Conservation (phyloP, 2,888 invertebrate species). For the Ferdinandea cuprea region DNA sequence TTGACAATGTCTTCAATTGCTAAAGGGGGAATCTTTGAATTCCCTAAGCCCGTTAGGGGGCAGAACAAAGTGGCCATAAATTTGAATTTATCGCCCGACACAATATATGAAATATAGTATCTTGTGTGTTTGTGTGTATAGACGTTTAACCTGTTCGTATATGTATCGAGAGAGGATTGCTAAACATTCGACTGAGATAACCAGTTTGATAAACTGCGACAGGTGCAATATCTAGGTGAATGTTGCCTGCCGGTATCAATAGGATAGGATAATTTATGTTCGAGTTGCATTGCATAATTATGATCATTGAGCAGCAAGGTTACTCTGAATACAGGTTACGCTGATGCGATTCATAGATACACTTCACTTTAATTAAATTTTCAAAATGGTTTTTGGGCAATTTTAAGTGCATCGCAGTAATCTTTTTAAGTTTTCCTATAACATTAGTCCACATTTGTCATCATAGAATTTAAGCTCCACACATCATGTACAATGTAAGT, state of each 20-base stretch:
- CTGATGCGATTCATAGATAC: not conserved
- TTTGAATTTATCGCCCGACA: conserved; percentile 50
- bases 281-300: conserved; percentile 1
- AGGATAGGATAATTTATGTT: conserved; percentile 43
- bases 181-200: conserved; percentile 31
- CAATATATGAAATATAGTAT: not conserved
- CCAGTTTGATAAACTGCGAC: conserved; percentile 44
- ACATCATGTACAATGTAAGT: no score
- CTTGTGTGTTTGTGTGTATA: no score
- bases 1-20: conserved; percentile 22
- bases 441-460: no score
- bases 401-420: no score
- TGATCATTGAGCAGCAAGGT: conserved; percentile 17
- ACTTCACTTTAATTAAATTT: not conserved
- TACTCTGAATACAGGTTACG: conserved; percentile 3
- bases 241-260: conserved; percentile 13
- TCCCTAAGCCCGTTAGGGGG: conserved; percentile 27
- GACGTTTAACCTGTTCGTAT: conserved; percentile 22
- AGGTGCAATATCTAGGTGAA: conserved; percentile 50
- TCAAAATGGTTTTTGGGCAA: not conserved
- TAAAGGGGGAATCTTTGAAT: not conserved
- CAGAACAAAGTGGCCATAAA: conserved; percentile 54
- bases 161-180: conserved; percentile 24
- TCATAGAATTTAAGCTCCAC: no score
- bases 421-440: no score